Evolutionary conservation across 2,797 vertebrate genomes (phyloP).

Genomic region (Gymnothorax javanicus): DNA sequence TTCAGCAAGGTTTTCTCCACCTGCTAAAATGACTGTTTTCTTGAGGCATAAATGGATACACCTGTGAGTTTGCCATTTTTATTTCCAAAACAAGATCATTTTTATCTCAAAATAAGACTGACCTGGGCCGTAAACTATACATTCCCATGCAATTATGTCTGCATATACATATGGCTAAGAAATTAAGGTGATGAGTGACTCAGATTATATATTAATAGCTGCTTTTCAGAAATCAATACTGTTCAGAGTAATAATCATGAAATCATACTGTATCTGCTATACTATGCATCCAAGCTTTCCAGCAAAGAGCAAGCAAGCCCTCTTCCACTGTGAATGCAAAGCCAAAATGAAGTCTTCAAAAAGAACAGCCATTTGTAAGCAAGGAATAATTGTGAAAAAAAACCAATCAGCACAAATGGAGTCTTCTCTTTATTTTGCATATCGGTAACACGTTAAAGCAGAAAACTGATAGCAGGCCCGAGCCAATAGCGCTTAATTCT

Average conservation of each 20-base stretch:
- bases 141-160: constrained; percentile 37
- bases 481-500: neutral
- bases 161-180: constrained; percentile 59
- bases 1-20: neutral
- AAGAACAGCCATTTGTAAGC: neutral
- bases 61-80: neutral
- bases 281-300: neutral
- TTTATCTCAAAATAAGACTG: constrained; percentile 6
- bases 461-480: neutral
- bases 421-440: neutral
- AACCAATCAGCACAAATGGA: neutral
- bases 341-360: neutral
- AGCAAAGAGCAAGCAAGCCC: constrained; percentile 7
- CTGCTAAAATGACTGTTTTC: neutral
- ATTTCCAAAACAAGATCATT: neutral
- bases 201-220: constrained; percentile 42
- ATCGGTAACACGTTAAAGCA: neutral
- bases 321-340: neutral
- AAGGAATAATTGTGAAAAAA: neutral
- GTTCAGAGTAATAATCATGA: neutral
- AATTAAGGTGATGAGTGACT: constrained; percentile 47
- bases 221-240: constrained; percentile 24
- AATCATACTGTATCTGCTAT: neutral
- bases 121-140: constrained; percentile 38
- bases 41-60: neutral